phyloP scores from a whole-genome alignment of 1,140 invertebrate species.

The Drosophila cardini region DNA sequence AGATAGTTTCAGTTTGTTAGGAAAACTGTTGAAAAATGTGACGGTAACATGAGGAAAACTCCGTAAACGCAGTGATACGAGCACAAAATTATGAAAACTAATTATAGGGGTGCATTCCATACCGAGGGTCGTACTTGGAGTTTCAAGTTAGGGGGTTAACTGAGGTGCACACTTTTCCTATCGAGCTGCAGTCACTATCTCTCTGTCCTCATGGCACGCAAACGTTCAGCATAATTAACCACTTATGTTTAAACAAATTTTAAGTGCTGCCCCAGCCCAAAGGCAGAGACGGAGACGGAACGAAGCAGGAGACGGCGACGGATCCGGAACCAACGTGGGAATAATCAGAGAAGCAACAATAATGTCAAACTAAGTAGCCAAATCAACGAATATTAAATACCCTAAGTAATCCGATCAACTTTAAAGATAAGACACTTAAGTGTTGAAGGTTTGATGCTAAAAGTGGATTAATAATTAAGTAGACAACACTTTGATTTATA shows the following conservation, averaged over 20 bases:
- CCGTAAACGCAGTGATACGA: constrained; percentile 64
- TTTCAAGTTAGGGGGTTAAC: constrained; percentile 3
- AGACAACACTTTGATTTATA: too few relatives aligned
- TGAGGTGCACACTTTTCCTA: constrained; percentile 35
- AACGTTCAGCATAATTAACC: constrained; percentile 80
- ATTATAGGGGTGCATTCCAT: constrained; percentile 71
- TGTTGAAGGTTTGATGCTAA: neutral
- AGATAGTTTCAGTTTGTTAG: constrained; percentile 24
- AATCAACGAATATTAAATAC: constrained; percentile 49
- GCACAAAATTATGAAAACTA: constrained; percentile 76
- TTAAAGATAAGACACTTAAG: too few relatives aligned
- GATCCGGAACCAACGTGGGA: constrained; percentile 63
- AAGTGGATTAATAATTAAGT: neutral
- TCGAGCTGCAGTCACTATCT: constrained; percentile 45
- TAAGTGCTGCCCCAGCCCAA: constrained; percentile 58
- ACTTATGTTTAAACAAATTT: constrained; percentile 82
- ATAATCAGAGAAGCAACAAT: constrained; percentile 60
- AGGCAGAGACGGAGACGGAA: constrained; percentile 9
- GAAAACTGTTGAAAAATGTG: constrained; percentile 53
- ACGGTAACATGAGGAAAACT: constrained; percentile 59
- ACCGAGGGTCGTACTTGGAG: neutral
- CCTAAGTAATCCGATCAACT: constrained; percentile 1
- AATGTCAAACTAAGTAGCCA: constrained; percentile 10
- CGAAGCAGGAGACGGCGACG: too few relatives aligned
- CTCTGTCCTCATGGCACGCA: constrained; percentile 56